Evolutionary conservation across 1,140 invertebrate species (phyloP).

Genomic region (Archivesica marissinica): DNA sequence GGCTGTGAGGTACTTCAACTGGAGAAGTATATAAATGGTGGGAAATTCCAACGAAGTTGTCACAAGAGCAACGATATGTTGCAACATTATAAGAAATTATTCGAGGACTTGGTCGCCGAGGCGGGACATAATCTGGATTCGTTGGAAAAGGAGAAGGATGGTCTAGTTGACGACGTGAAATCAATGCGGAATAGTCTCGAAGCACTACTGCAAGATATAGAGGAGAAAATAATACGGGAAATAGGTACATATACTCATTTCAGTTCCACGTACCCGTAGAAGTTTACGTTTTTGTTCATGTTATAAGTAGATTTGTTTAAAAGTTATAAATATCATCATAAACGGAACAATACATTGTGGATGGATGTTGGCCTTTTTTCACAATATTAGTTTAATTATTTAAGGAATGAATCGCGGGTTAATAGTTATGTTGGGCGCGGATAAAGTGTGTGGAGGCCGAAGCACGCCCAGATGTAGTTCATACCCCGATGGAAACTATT

Average conservation of each 20-base stretch:
- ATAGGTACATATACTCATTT: conserved; percentile 1
- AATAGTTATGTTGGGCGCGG: no score
- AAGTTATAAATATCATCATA: no score
- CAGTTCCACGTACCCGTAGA: no score
- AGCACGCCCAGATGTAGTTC: no score
- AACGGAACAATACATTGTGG: no score
- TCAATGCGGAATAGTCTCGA: not conserved
- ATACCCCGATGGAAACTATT: no score
- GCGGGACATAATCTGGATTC: conserved; percentile 25
- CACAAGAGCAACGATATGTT: conserved; percentile 45
- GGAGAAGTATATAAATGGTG: conserved; percentile 32
- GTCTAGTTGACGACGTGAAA: conserved; percentile 16
- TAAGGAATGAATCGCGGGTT: no score
- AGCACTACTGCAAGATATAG: conserved; percentile 26
- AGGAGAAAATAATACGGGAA: conserved; percentile 11
- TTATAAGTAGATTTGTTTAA: no score
- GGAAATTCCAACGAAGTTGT: conserved; percentile 51
- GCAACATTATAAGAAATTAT: conserved; percentile 46
- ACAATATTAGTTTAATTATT: no score
- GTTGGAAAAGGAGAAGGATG: conserved; percentile 20
- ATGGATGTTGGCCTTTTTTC: no score
- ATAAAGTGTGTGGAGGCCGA: no score
- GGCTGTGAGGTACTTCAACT: conserved; percentile 36
- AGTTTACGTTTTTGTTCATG: no score
- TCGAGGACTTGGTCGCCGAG: conserved; percentile 36